Base-by-base conservation (phyloP, 2,113 vertebrate genomes). In the Empidonax traillii region DNA sequence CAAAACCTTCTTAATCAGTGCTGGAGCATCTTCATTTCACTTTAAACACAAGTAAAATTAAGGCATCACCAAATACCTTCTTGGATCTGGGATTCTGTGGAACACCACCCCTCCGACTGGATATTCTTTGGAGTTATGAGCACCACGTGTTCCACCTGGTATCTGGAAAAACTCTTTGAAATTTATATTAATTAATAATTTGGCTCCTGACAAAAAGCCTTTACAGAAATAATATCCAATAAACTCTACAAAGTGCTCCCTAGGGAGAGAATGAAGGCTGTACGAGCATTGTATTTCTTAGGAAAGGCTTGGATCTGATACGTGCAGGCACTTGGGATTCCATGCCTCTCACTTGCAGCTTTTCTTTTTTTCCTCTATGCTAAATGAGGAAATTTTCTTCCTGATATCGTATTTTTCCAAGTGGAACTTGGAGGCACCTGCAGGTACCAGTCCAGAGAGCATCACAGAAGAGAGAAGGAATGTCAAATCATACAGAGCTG, bases 71-170 rank as follows among this genome's bases (percentile, higher is more conserved):
- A 85, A 87, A 82, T 1, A 9, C 19, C 4, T 0, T 6, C 51
- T 12, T 4, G 2, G 33, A 10, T 55, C 23, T 22, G 30, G 46
- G 27, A 39, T 55, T 49, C 55, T 59, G 59, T 0, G 7, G 47
- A 28, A 31, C 30, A 16, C 6, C 46, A 30, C 2, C 14, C 30
- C 47, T 67, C 66, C 65, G 69, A 49, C 12, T 59, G 78, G 73
- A 28, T 28, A 20, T 13, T 5, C 1, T 58, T 14, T 6, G 24
- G 37, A 65, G 39, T 44, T 49, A 4, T 0, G 3, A 72, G 49
- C 17, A 51, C 11, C 35, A 17, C 7, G 0, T 3, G 30, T 10
- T 69, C 31, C 24, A 8, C 1, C 58, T 68, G 66, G 41, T 8
- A 61, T 46, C 43, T 20, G 10, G 58, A 73, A 35, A n/a, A 58